Base-by-base conservation (phyloP, 2,113 vertebrate genomes). In the Gorsachius goisagi region DNA sequence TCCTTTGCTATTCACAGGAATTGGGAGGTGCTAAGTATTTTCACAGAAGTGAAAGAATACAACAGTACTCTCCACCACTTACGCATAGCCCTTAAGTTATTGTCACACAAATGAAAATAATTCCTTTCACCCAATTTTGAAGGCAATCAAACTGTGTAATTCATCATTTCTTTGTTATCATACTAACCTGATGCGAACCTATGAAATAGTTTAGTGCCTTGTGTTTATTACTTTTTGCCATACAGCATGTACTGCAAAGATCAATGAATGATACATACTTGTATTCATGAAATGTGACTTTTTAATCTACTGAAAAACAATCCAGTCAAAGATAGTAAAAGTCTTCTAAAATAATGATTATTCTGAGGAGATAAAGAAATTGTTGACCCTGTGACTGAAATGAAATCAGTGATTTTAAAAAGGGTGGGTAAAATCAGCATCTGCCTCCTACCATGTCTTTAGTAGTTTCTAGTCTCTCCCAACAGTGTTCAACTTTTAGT, bases 371-470 rank as follows among this genome's bases (percentile, higher is more conserved):
- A 39, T 44, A 18, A 84, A 92, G 66, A 93, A 83, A 76, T 79
- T 85, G 33, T 59, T 91, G 78, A 91, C 37, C 74, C 19, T 82
- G 26, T 85, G 73, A 93, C 78, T 95, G 84, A 77, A 94, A 92
- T 91, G 11, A 90, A 87, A 44, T 45, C 8, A 1, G 17, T 28
- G 11, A 26, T 80, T 91, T 89, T 26, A 33, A 73, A 92, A 93
- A 53, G 21, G 5, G 32, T 47, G 8, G 27, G 16, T 44, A 47
- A 88, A 83, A 86, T 68, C 56, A 71, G 17, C 22, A 55, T 80
- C n/a, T 92, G 23, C 13, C 15, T 93, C 45, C 30, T 72, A 59
- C 23, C 6, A 22, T 8, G 8, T 44, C 15, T 85, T 86, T 88
- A 75, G 12, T 18, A 20, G 4, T 76, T 86, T 71, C 22, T 47